Percentiles rank a stretch among this genome's conserved stretches.
Conservation (phyloP, 2,888 invertebrate genomes). For the Liopterus haemorrhoidalis region DNA sequence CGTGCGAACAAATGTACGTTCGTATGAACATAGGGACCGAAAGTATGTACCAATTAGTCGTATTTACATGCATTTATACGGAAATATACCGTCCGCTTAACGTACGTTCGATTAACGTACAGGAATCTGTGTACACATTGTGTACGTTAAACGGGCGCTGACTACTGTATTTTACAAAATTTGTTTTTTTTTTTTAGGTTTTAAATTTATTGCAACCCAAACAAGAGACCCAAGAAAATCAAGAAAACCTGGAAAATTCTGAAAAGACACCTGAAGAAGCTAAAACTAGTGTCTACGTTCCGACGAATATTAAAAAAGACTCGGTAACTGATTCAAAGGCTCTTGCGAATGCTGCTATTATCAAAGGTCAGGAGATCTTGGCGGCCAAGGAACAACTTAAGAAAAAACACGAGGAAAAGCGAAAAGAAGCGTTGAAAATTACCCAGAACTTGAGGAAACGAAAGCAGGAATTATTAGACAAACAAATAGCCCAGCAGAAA, state of each 20-base stretch:
- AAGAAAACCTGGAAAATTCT: constrained; percentile 21
- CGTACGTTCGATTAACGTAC: no score
- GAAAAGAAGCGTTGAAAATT: constrained; percentile 68
- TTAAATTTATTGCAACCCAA: constrained; percentile 46
- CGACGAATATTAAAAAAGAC: constrained; percentile 21
- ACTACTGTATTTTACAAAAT: neutral
- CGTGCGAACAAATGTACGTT: no score
- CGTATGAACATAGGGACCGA: no score
- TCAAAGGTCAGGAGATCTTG: constrained; percentile 52
- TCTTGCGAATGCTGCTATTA: constrained; percentile 46
- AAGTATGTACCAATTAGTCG: no score
- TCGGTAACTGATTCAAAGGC: constrained; percentile 38
- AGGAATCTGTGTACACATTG: no score
- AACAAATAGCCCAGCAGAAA: constrained; percentile 83
- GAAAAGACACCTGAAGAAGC: constrained; percentile 26
- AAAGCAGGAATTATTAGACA: constrained; percentile 80
- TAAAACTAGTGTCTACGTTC: constrained; percentile 7
- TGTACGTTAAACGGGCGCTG: no score
- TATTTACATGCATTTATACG: no score
- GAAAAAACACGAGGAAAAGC: constrained; percentile 68
- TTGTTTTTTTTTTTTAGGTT: no score
- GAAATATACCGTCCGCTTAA: no score
- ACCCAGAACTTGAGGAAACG: constrained; percentile 77
- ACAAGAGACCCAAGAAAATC: constrained; percentile 35
- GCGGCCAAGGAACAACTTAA: constrained; percentile 63